A percentile compares a stretch with the other conserved stretches of the same genome.
Conservation (phyloP, 2,113 vertebrate genomes). For the Paratilapia polleni region DNA sequence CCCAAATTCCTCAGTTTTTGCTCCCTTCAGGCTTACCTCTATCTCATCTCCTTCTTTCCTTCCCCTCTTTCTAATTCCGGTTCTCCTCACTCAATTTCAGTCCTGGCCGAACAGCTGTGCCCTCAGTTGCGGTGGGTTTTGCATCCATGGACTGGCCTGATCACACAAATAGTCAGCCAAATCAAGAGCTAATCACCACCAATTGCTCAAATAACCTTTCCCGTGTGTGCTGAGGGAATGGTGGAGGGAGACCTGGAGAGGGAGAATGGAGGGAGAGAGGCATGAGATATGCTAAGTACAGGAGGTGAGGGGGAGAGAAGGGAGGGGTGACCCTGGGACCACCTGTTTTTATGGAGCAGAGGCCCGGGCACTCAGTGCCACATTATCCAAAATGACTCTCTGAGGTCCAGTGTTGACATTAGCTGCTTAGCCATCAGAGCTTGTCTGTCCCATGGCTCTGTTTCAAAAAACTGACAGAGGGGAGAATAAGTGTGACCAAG, state of each 20-base stretch:
- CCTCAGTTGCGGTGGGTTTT: slow-evolving; percentile 38
- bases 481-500: slow-evolving; percentile 29
- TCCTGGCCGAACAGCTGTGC: slow-evolving; percentile 50
- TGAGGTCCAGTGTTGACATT: slow-evolving; percentile 64
- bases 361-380: slow-evolving; percentile 47
- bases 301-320: slow-evolving; percentile 27
- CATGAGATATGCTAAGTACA: slow-evolving; percentile 58
- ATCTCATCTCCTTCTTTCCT: slow-evolving; percentile 1
- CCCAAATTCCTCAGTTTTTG: background rate
- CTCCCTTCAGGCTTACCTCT: background rate
- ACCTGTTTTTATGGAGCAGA: slow-evolving; percentile 68
- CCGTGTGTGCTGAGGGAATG: slow-evolving; percentile 56
- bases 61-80: slow-evolving; percentile 22
- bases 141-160: slow-evolving; percentile 45
- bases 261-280: background rate
- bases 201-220: slow-evolving; percentile 77
- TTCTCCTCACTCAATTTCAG: slow-evolving; percentile 56
- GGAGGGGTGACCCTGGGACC: slow-evolving; percentile 67
- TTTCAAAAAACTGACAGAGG: slow-evolving; percentile 54
- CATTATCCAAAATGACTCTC: slow-evolving; percentile 71
- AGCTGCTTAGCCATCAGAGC: slow-evolving; percentile 59
- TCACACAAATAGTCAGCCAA: slow-evolving; percentile 67
- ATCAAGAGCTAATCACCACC: slow-evolving; percentile 75
- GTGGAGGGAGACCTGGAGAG: slow-evolving; percentile 13
- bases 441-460: slow-evolving; percentile 30